phyloP scores from a whole-genome alignment of 2,113 vertebrate species.

The Phrynosoma blainvillii region DNA sequence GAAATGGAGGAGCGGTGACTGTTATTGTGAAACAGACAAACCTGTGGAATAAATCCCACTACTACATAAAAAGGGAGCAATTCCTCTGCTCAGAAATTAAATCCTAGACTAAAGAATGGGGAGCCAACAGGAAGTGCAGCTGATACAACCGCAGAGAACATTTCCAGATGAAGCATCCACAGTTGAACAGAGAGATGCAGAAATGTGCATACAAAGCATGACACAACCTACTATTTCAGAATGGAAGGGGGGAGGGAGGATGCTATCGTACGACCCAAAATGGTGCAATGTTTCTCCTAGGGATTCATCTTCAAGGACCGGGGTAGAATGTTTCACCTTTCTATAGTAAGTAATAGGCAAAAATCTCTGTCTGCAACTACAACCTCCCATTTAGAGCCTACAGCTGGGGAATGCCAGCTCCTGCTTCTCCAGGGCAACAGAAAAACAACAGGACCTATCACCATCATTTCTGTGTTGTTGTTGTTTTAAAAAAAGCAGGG shows the following conservation, averaged over 20 bases:
- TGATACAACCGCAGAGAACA: neutral
- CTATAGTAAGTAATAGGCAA: neutral
- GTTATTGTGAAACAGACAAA: neutral
- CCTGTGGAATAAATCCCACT: constrained; percentile 7
- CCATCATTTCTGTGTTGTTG: neutral
- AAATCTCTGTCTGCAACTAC: neutral
- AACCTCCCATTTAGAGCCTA: neutral
- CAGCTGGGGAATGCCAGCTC: neutral
- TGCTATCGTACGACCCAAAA: no score
- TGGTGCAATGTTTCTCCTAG: no score
- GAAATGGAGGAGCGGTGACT: neutral
- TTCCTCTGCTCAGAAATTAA: neutral
- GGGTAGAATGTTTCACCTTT: neutral
- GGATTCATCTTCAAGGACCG: neutral
- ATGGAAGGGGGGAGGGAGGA: no score
- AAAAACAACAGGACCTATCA: neutral
- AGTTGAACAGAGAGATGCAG: neutral
- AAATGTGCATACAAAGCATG: neutral
- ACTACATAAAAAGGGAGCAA: neutral
- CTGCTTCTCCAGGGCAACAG: neutral
- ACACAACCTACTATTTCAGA: neutral
- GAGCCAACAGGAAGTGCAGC: neutral
- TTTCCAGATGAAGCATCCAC: neutral
- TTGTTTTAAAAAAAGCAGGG: neutral
- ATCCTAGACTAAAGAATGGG: neutral